Conservation (phyloP, 2,888 invertebrate species). For the Cylloceria caligata region DNA sequence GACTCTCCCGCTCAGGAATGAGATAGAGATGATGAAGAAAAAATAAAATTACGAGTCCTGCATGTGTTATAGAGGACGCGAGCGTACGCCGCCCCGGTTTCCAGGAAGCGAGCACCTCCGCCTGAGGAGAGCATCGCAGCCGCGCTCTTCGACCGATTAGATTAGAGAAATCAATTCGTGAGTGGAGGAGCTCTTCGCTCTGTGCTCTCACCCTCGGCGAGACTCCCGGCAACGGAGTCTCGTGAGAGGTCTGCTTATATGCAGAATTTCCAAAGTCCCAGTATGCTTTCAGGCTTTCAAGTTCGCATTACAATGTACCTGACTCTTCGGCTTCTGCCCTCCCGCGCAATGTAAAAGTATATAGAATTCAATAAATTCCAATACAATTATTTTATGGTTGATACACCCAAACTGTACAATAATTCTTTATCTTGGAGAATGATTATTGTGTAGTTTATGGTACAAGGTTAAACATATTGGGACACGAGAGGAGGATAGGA, state of each 20-base stretch:
- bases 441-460: too few relatives aligned
- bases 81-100: slow-evolving; percentile 78
- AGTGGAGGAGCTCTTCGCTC: slow-evolving; percentile 66
- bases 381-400: too few relatives aligned
- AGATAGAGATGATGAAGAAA: slow-evolving; percentile 39
- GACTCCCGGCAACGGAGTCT: slow-evolving; percentile 33
- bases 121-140: slow-evolving; percentile 68
- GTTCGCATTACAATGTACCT: slow-evolving; percentile 18
- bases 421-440: too few relatives aligned
- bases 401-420: too few relatives aligned
- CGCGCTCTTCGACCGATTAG: slow-evolving; percentile 75
- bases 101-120: slow-evolving; percentile 77
- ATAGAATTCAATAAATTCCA: neutral
- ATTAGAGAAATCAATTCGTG: slow-evolving; percentile 75
- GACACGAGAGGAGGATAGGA: too few relatives aligned
- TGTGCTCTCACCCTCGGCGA: slow-evolving; percentile 39
- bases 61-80: slow-evolving; percentile 62
- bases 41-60: slow-evolving; percentile 38
- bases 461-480: too few relatives aligned
- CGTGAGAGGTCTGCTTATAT: slow-evolving; percentile 28
- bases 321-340: slow-evolving; percentile 9
- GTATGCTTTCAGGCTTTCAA: slow-evolving; percentile 12
- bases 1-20: slow-evolving; percentile 16
- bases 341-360: neutral
- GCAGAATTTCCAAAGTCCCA: slow-evolving; percentile 5